Evolutionary conservation across 1,140 invertebrate genomes (phyloP).

Genomic region (Brachionus calyciflorus): DNA sequence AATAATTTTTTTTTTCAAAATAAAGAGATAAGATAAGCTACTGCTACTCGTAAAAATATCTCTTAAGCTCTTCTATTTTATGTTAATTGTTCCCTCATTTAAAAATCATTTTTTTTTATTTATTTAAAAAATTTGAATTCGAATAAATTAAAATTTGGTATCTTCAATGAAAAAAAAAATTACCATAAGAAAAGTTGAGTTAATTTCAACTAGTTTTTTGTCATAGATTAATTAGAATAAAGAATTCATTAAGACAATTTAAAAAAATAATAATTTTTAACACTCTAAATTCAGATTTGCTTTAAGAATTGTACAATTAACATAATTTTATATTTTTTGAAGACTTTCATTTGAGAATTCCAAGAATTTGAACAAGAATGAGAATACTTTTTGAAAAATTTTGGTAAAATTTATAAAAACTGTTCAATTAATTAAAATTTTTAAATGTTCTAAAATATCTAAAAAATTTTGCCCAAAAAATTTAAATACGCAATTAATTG

Average conservation of each 20-base stretch:
- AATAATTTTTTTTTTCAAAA: background rate
- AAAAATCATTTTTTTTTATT: constrained; percentile 29
- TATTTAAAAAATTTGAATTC: constrained; percentile 23
- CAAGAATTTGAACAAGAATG: too few relatives aligned
- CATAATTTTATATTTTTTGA: too few relatives aligned
- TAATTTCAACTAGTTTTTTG: background rate
- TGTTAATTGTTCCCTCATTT: constrained; percentile 42
- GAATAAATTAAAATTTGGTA: constrained; percentile 29
- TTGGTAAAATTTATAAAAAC: too few relatives aligned
- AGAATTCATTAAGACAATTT: background rate
- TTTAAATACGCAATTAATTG: too few relatives aligned
- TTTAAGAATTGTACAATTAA: too few relatives aligned
- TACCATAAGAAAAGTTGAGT: constrained; percentile 36
- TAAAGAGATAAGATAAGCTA: constrained; percentile 32
- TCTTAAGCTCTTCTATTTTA: constrained; percentile 21
- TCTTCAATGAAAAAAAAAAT: background rate
- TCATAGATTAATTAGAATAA: constrained; percentile 4
- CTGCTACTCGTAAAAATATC: background rate
- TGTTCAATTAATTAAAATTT: too few relatives aligned
- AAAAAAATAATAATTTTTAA: too few relatives aligned
- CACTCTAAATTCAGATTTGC: too few relatives aligned
- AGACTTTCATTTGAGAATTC: too few relatives aligned
- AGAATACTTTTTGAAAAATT: too few relatives aligned
- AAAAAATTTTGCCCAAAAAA: too few relatives aligned
- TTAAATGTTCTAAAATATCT: too few relatives aligned